Evolutionary conservation across 2,888 invertebrate genomes (phyloP), one percentile per base, ranked within the genome.

Genomic region (Chaetogeoica ovagalla): DNA sequence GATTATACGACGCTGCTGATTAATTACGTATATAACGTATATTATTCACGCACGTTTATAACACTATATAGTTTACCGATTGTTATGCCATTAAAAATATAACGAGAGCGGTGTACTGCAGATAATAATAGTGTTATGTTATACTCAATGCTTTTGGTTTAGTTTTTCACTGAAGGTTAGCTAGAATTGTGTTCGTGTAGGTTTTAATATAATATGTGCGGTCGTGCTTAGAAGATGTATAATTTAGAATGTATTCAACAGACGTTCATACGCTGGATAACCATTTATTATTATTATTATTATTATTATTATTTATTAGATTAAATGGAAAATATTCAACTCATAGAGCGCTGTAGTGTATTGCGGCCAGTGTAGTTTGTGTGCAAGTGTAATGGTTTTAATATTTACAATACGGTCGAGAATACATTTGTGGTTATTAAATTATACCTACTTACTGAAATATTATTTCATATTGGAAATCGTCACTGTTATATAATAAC

Each of bases 131-230:
- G 37, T 70, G n/a, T 19, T 19, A 65, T 70, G n/a, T 19, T 19
- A 65, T 65, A 30, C 9, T 17, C 8, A 55, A 65, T 63, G 37
- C 15, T 39, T 52, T 39, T 30, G 15, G 60, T 30, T 62, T 39
- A 55, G 55, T 63, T 63, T 21, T 63, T 37, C 17, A 9, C 15
- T 37, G 73, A 74, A 65, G 73, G 63, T 55, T 39, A 74, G n/a
- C 55, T 74, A 17, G 73, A 74, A 63, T 37, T 65, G 1, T 2
- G 55, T 21, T 39, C 30, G 13, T 21, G n/a, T 62, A 37, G 30
- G 63, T 4, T 74, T 0, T 15, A 65, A 48, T 48, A 11, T 55
- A 55, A 52, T 74, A n/a, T 15, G 2, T 6, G 30, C 1, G 2
- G 62, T n/a, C 11, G 11, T 2, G 15, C 9, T 65, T 65, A 19